Base-by-base conservation (phyloP, 2,113 vertebrate species). In the Chionis minor region DNA sequence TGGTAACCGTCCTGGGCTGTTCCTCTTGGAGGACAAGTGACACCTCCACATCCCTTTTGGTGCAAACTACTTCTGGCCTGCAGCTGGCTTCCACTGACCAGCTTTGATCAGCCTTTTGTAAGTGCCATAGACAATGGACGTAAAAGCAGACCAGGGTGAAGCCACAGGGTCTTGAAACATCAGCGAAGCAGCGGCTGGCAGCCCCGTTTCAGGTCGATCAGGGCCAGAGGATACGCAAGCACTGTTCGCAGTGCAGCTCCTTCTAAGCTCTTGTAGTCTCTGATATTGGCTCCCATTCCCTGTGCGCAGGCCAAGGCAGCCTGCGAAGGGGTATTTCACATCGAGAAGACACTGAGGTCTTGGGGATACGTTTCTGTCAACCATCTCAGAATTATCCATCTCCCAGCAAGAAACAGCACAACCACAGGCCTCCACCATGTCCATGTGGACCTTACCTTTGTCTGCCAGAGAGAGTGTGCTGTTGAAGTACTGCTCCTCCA, bases 401-500 rank as follows among this genome's bases (percentile, higher is more conserved):
- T 44, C 63, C 63, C 40, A 66, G 20, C 40, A 32, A 32, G 40
- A 44, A 66, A 44, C 42, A 66, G 28, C 13, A 22, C 1, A 5
- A 30, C 42, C 42, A 66, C 26, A 74, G 42, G 32, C 33, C 20
- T 42, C 65, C 33, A 42, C 13, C 63, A 30, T 2, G 1, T 10
- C 47, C 23, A 5, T 44, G 56, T 5, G 33, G 52, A 11, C 12
- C 15, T 11, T 93, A 99, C 99, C 99, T 98, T 99, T 99, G 93
- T 99, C 99, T 11, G 99, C 99, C 86, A 99, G 97, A 3, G 99
- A 99, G 81, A 99, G 80, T 0, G 99, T 99, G 81, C 98, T 99
- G 97, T 98, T 99, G 96, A 99, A 99, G 96, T 99, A 99, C 94
- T 98, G 98, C 90, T 99, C 99, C 94, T 99, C 99, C 56, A 77